Conservation (phyloP, 2,797 vertebrate genomes). For the Synanceia verrucosa region DNA sequence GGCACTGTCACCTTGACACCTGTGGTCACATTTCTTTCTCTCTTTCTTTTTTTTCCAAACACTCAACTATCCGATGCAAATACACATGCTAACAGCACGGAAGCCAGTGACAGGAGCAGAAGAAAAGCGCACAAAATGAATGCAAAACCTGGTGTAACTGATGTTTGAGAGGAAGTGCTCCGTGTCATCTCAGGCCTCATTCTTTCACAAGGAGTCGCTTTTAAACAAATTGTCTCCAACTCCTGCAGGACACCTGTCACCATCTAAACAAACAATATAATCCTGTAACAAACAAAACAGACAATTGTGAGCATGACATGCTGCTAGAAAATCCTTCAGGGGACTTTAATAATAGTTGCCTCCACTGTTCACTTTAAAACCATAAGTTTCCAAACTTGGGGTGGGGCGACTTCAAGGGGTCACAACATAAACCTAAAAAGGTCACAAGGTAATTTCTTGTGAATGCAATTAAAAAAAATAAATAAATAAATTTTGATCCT, state of each 20-base stretch:
- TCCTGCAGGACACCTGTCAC: slow-evolving; percentile 61
- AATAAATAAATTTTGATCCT: neutral
- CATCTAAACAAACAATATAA: slow-evolving; percentile 27
- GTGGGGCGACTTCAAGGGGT: neutral
- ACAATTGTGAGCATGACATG: slow-evolving; percentile 5
- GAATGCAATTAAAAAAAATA: neutral
- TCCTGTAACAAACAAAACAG: slow-evolving; percentile 28
- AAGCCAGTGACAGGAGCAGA: slow-evolving; percentile 56
- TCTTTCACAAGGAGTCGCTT: slow-evolving; percentile 59
- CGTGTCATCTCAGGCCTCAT: slow-evolving; percentile 42
- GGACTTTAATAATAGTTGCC: neutral
- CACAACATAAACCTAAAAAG: neutral
- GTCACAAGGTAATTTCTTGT: neutral
- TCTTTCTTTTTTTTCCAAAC: neutral
- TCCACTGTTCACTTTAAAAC: neutral
- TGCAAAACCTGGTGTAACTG: slow-evolving; percentile 82
- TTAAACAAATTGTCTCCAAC: slow-evolving; percentile 72
- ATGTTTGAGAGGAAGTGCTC: slow-evolving; percentile 69
- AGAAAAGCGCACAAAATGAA: slow-evolving; percentile 69
- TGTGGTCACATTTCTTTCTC: slow-evolving; percentile 36
- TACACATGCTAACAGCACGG: slow-evolving; percentile 40
- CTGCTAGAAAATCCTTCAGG: neutral
- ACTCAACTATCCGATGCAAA: slow-evolving; percentile 73
- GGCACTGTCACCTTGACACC: slow-evolving; percentile 56
- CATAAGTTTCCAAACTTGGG: neutral